Conservation (phyloP, 2,888 invertebrate genomes). For the Chrysotoxum bicinctum region DNA sequence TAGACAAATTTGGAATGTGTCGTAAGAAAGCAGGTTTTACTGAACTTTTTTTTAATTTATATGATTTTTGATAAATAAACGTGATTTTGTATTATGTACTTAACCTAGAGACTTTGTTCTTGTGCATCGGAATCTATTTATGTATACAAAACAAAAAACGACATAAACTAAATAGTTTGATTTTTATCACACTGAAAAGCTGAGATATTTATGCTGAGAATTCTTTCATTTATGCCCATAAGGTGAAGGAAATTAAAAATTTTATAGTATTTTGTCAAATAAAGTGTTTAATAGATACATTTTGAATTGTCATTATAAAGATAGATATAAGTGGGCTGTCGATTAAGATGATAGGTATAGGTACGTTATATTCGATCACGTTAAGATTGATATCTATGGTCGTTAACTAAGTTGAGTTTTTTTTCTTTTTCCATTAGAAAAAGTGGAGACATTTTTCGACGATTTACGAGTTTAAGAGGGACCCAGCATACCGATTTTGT, state of each 20-base stretch:
- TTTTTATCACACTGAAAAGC: slow-evolving; percentile 10
- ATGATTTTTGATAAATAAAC: slow-evolving; percentile 10
- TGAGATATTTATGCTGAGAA: slow-evolving; percentile 8
- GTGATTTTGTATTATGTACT: slow-evolving; percentile 5
- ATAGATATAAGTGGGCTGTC: neutral
- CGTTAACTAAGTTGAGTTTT: neutral
- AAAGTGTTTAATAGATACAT: slow-evolving; percentile 10
- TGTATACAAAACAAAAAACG: too few species aligned
- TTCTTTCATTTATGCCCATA: neutral
- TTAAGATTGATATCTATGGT: neutral
- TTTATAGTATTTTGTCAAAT: slow-evolving; percentile 32
- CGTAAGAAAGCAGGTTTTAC: slow-evolving; percentile 25
- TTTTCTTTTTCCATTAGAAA: neutral
- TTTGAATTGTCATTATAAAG: slow-evolving; percentile 16
- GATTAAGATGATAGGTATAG: neutral
- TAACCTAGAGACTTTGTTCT: slow-evolving; percentile 4
- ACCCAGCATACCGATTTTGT: neutral
- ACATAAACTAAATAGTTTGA: slow-evolving; percentile 7
- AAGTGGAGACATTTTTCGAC: neutral
- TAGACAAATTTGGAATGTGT: slow-evolving; percentile 34
- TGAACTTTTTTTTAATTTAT: slow-evolving; percentile 28
- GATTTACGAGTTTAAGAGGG: neutral
- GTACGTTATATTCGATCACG: neutral
- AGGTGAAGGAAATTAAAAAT: slow-evolving; percentile 3
- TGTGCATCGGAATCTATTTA: neutral